These are phyloP conservation scores for Lingula anatina DNA, from an alignment of 2,888 invertebrate species.

Conservation along the genomic window DNA sequence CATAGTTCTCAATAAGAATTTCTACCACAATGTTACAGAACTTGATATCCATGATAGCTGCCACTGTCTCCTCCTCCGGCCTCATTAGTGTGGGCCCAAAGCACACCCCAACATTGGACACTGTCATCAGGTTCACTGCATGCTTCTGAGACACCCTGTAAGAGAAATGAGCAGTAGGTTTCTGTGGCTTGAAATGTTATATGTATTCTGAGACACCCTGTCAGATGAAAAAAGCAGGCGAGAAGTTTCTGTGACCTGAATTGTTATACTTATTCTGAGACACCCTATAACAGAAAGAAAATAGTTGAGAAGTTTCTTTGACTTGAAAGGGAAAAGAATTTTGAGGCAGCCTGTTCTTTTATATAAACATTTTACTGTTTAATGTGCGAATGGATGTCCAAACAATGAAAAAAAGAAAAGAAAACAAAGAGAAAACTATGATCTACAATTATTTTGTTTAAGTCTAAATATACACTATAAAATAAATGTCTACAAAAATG, in stretches of 20 bases:
- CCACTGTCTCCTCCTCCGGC: conserved; percentile 93
- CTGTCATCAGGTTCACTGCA: conserved; percentile 93
- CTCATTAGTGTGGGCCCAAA: conserved; percentile 95
- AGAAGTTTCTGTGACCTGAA: neutral
- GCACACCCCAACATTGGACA: conserved; percentile 94
- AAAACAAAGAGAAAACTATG: too few species aligned
- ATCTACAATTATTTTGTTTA: too few species aligned
- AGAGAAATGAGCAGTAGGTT: conserved; percentile 46
- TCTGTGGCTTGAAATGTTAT: too few species aligned
- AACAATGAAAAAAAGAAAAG: too few species aligned
- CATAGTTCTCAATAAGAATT: conserved; percentile 85
- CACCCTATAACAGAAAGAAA: neutral
- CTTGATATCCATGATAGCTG: conserved; percentile 97
- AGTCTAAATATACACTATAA: too few species aligned
- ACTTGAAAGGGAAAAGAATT: too few species aligned
- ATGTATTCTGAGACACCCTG: too few species aligned
- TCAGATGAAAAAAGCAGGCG: neutral
- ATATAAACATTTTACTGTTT: too few species aligned
- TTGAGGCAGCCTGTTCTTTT: too few species aligned
- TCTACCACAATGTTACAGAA: conserved; percentile 98
- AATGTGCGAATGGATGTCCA: too few species aligned
- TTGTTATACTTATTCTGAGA: neutral
- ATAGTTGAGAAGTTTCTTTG: too few species aligned
- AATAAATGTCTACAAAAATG: too few species aligned
- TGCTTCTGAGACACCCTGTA: conserved; percentile 74